Base-by-base conservation (phyloP, 2,888 invertebrate genomes). In the Cantharis rustica region DNA sequence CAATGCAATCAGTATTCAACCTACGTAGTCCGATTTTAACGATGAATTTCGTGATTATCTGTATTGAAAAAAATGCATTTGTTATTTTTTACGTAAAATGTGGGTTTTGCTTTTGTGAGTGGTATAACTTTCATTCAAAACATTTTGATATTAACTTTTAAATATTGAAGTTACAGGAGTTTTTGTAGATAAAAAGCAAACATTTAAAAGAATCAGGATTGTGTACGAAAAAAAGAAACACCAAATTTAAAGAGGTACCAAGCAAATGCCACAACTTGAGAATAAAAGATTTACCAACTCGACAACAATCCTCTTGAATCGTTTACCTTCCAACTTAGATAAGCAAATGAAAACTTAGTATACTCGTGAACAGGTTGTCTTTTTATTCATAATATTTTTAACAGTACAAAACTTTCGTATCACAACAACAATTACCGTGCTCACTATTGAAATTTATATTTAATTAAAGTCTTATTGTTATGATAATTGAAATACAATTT, bases 361-460 rank as follows among this genome's bases (percentile, higher is more conserved):
- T 20, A 66, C 23, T 66, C 64, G 17, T n/a, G 64, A 66, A 66
- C 64, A 66, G 64, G 64, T 66, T 66, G 64, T 66, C 47, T n/a
- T 66, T 64, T 23, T 23, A 66, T 66, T 66, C 64, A 66, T 66
- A 66, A 66, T 66, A 23, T 66, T 17, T 47, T 47, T 47, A n/a
- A 47, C n/a, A 47, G 47, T 47, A 47, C n/a, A 47, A 47, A 47
- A n/a, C 47, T n/a, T 47, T 47, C 47, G 47, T 47, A 47, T 47
- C 47, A 47, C 47, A 47, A 47, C 47, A 47, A 47, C 47, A 47
- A 47, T 47, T 47, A 47, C 47, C 47, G n/a, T n/a, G 47, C 47
- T 47, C 47, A 47, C 47, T n/a, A 47, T 47, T n/a, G 47, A n/a
- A 47, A 47, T 47, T 47, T 47, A 47, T 47, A 47, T 47, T 47